Evolutionary conservation across 2,888 invertebrate genomes (phyloP).

Genomic region (Hypena proboscidalis): DNA sequence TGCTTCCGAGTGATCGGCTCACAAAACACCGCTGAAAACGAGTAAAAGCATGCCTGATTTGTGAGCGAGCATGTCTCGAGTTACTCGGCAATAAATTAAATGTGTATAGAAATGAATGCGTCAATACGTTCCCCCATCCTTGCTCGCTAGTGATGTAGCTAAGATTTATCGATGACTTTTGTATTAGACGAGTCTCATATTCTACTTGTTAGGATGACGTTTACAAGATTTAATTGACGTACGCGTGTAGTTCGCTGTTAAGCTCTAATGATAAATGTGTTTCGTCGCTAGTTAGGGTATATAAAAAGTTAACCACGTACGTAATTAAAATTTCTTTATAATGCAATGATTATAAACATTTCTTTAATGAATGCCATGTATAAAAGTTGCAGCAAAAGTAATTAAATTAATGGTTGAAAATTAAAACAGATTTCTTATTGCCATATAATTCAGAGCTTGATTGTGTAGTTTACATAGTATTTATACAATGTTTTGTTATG

Average conservation of each 20-base stretch:
- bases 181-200: constrained; percentile 53
- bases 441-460: constrained; percentile 4
- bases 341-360: constrained; percentile 8
- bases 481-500: too few species aligned
- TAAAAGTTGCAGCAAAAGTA: constrained; percentile 7
- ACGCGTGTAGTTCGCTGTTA: constrained; percentile 39
- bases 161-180: constrained; percentile 68
- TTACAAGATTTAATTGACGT: constrained; percentile 51
- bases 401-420: constrained; percentile 5
- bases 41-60: constrained; percentile 67
- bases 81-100: constrained; percentile 76
- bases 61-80: constrained; percentile 69
- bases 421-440: constrained; percentile 12
- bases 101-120: constrained; percentile 72
- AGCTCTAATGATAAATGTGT: constrained; percentile 40
- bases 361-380: constrained; percentile 17
- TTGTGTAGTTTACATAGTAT: too few species aligned
- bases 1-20: constrained; percentile 51
- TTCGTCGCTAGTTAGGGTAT: constrained; percentile 32
- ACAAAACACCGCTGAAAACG: constrained; percentile 66
- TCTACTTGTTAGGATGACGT: constrained; percentile 50
- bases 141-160: constrained; percentile 63
- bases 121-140: constrained; percentile 63
- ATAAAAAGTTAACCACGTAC: constrained; percentile 23
- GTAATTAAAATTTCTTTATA: constrained; percentile 35